phyloP scores from a whole-genome alignment of 2,888 invertebrate species.

The Salpingus planirostris region DNA sequence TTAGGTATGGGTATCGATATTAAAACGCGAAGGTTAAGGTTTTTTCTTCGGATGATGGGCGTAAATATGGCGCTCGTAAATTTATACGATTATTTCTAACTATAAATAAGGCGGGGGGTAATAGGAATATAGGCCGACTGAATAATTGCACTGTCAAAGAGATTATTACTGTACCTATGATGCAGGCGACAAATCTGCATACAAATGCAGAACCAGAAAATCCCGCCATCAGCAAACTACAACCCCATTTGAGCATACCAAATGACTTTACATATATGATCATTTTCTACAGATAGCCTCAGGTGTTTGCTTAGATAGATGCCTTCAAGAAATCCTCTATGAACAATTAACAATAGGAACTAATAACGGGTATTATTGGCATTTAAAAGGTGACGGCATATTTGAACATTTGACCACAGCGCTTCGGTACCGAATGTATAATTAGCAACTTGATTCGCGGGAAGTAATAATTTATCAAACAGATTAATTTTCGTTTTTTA shows the following conservation, averaged over 20 bases:
- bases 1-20: constrained; percentile 24
- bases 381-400: neutral
- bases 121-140: constrained; percentile 13
- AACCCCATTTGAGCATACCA: too few relatives aligned
- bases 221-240: too few relatives aligned
- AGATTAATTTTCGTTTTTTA: too few relatives aligned
- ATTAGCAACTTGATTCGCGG: neutral
- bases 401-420: neutral
- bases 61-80: constrained; percentile 20
- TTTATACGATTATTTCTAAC: constrained; percentile 22
- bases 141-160: constrained; percentile 6
- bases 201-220: too few relatives aligned
- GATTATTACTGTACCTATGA: neutral
- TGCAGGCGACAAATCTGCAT: too few relatives aligned
- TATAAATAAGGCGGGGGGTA: constrained; percentile 18
- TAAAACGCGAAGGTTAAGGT: constrained; percentile 25
- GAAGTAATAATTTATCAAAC: neutral
- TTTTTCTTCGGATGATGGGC: constrained; percentile 14
- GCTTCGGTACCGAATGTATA: neutral
- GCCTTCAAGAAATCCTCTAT: too few relatives aligned
- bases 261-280: too few relatives aligned
- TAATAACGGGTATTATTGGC: too few relatives aligned
- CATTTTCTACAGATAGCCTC: too few relatives aligned
- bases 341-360: too few relatives aligned
- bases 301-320: too few relatives aligned